Evolutionary conservation across 2,888 invertebrate genomes (phyloP).

Genomic region (Catocala nupta): DNA sequence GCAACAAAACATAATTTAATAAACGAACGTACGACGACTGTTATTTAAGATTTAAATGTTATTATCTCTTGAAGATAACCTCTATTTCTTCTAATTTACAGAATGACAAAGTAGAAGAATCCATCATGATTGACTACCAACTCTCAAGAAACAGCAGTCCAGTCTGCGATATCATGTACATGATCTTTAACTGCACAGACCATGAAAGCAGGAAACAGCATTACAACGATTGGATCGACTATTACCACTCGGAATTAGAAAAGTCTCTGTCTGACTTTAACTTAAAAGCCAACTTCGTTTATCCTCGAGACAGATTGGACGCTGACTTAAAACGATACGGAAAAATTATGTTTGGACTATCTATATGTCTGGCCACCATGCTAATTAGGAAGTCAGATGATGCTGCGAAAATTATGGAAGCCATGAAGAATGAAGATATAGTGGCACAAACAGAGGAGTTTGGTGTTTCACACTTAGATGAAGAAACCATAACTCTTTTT

Average conservation of each 20-base stretch:
- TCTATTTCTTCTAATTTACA: slow-evolving; percentile 38
- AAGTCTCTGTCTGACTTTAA: slow-evolving; percentile 46
- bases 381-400: slow-evolving; percentile 49
- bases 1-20: too few relatives aligned
- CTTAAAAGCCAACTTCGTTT: slow-evolving; percentile 46
- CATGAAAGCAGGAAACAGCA: slow-evolving; percentile 51
- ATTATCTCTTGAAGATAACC: too few relatives aligned
- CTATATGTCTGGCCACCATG: slow-evolving; percentile 38
- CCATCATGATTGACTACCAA: slow-evolving; percentile 34
- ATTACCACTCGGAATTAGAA: slow-evolving; percentile 53
- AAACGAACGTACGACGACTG: too few relatives aligned
- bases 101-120: slow-evolving; percentile 47
- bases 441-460: not conserved
- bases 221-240: slow-evolving; percentile 58
- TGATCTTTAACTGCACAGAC: slow-evolving; percentile 57
- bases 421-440: slow-evolving; percentile 18
- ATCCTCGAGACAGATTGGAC: slow-evolving; percentile 52
- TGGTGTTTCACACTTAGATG: slow-evolving; percentile 12
- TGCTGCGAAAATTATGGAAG: slow-evolving; percentile 34
- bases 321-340: slow-evolving; percentile 52
- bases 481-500: slow-evolving; percentile 20
- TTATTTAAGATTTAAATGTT: too few relatives aligned
- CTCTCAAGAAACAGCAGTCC: slow-evolving; percentile 49
- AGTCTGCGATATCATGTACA: slow-evolving; percentile 56
- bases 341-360: slow-evolving; percentile 39